Conservation (phyloP, 2,888 invertebrate species). For the Dryobotodes eremita region DNA sequence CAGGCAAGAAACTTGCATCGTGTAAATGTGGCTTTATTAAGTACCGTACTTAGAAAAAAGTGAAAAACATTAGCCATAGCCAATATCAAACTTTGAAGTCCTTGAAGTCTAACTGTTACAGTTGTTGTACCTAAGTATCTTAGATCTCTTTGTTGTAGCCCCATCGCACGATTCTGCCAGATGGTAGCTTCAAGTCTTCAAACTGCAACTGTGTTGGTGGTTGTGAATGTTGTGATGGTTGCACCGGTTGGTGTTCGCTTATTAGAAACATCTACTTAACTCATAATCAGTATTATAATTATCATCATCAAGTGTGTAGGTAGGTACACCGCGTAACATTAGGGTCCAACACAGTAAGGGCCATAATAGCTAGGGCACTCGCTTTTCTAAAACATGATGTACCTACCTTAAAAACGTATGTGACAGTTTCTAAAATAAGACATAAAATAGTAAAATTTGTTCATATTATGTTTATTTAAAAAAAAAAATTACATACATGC, state of each 20-base stretch:
- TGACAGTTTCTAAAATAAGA: conserved; percentile 3
- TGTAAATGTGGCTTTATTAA: too few relatives aligned
- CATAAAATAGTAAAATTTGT: neutral
- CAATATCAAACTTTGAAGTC: neutral
- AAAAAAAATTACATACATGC: too few relatives aligned
- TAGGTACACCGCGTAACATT: too few relatives aligned
- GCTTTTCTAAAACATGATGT: neutral
- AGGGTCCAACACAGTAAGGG: neutral
- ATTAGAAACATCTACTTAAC: neutral
- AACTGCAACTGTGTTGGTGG: neutral
- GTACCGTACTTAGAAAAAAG: too few relatives aligned
- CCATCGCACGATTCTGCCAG: neutral
- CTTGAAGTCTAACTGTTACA: neutral
- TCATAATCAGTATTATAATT: too few relatives aligned
- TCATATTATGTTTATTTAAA: neutral
- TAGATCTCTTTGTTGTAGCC: too few relatives aligned
- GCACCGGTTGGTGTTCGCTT: neutral
- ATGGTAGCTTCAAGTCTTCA: neutral
- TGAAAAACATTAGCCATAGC: too few relatives aligned
- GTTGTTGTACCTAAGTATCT: too few relatives aligned
- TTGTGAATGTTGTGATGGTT: neutral
- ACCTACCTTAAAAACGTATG: too few relatives aligned
- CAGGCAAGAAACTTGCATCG: too few relatives aligned
- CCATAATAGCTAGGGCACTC: neutral
- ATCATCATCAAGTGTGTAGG: too few relatives aligned